Conservation (phyloP, 2,113 vertebrate genomes). For the Sylvia atricapilla region DNA sequence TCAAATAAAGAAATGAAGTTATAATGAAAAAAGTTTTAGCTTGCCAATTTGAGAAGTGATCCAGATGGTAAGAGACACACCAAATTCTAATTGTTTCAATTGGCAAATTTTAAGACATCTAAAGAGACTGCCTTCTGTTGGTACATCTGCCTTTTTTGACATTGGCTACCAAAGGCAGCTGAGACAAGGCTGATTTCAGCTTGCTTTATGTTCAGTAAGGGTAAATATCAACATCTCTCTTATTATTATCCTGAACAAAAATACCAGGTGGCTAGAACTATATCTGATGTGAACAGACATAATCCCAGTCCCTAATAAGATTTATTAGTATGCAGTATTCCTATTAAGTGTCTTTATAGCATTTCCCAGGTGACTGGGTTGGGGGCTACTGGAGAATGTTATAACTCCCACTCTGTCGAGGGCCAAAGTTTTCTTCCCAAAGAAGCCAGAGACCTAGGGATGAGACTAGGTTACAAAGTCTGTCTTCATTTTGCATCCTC, state of each 20-base stretch:
- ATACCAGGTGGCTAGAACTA: background rate
- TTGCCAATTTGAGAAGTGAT: background rate
- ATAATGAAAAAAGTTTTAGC: background rate
- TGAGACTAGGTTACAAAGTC: background rate
- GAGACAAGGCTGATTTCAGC: background rate
- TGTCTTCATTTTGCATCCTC: background rate
- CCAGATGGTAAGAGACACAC: background rate
- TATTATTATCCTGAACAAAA: background rate
- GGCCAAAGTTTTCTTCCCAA: background rate
- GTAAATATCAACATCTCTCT: background rate
- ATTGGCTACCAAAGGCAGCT: background rate
- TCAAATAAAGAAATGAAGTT: background rate
- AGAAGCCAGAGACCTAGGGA: background rate
- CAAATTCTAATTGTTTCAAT: background rate
- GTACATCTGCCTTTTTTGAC: background rate
- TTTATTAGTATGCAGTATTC: background rate
- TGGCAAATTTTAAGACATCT: background rate
- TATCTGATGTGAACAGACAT: background rate
- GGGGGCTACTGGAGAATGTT: too few species aligned
- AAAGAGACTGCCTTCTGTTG: background rate
- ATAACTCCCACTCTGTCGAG: background rate
- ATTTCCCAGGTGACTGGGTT: background rate
- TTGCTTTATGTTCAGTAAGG: background rate
- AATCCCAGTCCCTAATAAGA: background rate
- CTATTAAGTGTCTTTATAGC: background rate